Evolutionary conservation across 2,113 vertebrate genomes (phyloP), one percentile per base, ranked within the genome.

Genomic region (Ptyas mucosa): DNA sequence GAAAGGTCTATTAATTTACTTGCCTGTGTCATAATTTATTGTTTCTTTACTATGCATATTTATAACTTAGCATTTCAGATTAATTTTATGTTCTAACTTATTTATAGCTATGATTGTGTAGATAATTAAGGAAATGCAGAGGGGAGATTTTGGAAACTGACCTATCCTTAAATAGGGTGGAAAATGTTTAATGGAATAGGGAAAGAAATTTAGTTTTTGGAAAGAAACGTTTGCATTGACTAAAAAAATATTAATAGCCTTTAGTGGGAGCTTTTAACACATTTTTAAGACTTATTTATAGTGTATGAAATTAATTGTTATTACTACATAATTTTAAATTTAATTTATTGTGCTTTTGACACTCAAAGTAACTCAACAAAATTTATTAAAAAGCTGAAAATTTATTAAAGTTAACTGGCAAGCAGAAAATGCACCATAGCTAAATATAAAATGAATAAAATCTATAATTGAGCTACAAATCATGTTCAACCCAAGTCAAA

Each of bases 61-160:
- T 94, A 95, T 98, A 95, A 98, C 97, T 97, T 97, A 96, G 96
- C 95, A 97, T 97, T 97, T 98, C 96, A 94, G 91, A 97, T 94
- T 90, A 95, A 87, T 96, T 97, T 95, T 95, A 96, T 75, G 96
- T 95, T 94, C 96, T 97, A 88, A 5, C 90, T 75, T 94, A 88
- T 75, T 97, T 96, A 85, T 69, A 92, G 39, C 87, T 69, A 18
- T 90, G 93, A 96, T 96, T 96, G 91, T 92, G 24, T 52, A 93
- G 90, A 53, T 93, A 94, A 96, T 95, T 95, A 58, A 39, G 55
- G 91, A 46, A 43, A 90, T 93, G 54, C 51, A 39, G 49, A 24
- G 61, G 93, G 6, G 94, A 93, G 23, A 29, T 85, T 85, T 88
- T 69, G 20, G 51, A 34, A 94, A 93, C 89, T 90, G 49, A 92